Evolutionary conservation across 2,113 vertebrate genomes (phyloP).

Genomic region (Tetrax tetrax): DNA sequence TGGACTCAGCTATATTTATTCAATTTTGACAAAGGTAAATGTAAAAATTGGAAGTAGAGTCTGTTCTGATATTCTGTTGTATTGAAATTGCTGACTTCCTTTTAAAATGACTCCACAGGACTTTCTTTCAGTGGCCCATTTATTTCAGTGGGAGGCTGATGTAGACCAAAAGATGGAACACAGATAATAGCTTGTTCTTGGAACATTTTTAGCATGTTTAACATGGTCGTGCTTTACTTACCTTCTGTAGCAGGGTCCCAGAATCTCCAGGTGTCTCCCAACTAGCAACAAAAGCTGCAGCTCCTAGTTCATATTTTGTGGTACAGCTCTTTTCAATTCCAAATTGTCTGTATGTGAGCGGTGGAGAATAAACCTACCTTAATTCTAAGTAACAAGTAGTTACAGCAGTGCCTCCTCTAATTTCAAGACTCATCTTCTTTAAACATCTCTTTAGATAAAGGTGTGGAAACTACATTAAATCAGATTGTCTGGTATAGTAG

Average conservation of each 20-base stretch:
- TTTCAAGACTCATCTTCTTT: background rate
- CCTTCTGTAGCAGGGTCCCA: background rate
- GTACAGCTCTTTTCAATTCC: background rate
- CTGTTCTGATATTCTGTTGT: background rate
- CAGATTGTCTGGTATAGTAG: background rate
- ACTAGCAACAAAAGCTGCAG: background rate
- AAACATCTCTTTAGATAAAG: background rate
- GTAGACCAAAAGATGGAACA: background rate
- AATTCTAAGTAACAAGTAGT: background rate
- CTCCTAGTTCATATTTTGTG: background rate
- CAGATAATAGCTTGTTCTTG: background rate
- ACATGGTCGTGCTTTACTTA: background rate
- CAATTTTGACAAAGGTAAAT: background rate
- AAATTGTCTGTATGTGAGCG: background rate
- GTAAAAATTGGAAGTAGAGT: background rate
- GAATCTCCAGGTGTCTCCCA: background rate
- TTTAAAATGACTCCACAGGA: background rate
- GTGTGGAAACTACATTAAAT: background rate
- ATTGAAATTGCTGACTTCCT: slow-evolving; percentile 1
- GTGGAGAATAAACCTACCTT: background rate
- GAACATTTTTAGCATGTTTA: background rate
- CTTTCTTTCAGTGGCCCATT: background rate
- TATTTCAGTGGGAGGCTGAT: background rate
- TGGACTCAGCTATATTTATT: background rate
- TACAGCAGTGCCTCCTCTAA: background rate